These are phyloP conservation scores for Biston stratarius DNA, from an alignment of 2,888 invertebrate genomes.

Conservation along the genomic window DNA sequence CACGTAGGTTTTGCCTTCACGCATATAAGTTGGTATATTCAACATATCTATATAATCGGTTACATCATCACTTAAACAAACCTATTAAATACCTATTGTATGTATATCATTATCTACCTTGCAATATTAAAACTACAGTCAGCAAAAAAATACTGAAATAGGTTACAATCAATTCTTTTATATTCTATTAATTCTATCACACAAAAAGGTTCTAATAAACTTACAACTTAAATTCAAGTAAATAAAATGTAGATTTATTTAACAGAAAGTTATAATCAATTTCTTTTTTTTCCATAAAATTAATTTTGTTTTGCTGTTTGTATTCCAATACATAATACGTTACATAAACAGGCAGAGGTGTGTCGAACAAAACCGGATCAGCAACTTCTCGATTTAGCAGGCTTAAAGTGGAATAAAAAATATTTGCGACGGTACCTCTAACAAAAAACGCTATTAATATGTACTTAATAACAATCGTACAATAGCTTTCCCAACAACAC, in stretches of 20 bases:
- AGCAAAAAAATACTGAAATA: not conserved
- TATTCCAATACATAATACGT: slow-evolving; percentile 9
- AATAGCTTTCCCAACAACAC: not conserved
- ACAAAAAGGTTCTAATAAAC: too few species aligned
- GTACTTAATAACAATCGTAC: not conserved
- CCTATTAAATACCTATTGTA: slow-evolving; percentile 3
- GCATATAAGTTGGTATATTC: not conserved
- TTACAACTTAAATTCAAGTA: too few species aligned
- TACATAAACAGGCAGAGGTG: slow-evolving; percentile 29
- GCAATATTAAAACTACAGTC: not conserved
- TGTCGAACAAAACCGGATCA: slow-evolving; percentile 24
- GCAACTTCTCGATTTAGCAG: slow-evolving; percentile 8
- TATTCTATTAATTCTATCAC: too few species aligned
- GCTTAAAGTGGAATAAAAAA: slow-evolving; percentile 8
- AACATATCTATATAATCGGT: slow-evolving; percentile 6
- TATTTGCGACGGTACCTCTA: not conserved
- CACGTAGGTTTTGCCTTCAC: not conserved
- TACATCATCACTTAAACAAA: slow-evolving; percentile 30
- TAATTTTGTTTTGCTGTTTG: not conserved
- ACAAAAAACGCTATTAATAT: not conserved
- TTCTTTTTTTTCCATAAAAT: not conserved
- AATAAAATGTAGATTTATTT: too few species aligned
- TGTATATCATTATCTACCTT: not conserved
- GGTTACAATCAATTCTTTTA: too few species aligned
- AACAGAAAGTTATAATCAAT: too few species aligned